Evolutionary conservation across 2,888 invertebrate genomes (phyloP), one percentile per base, ranked within the genome.

Genomic region (Cryptus armator): DNA sequence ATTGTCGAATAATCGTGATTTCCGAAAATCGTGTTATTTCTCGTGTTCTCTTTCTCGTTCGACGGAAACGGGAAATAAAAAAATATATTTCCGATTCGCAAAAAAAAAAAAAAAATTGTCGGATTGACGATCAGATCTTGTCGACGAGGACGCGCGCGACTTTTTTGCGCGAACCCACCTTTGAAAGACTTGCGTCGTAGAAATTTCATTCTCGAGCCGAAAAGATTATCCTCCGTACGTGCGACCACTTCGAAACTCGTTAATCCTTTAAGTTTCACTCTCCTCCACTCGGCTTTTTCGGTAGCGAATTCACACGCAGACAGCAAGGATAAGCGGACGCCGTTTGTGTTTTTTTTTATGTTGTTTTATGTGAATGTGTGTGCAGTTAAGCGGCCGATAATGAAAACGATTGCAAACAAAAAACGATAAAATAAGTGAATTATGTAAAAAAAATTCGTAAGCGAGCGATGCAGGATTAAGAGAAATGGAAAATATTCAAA

Each of bases 211-310:
- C 89, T 82, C 88, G 87, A 88, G 90, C 74, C 74, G 74, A 75
- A 24, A 32, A 89, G 82, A 89, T 90, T 85, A 88, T 91, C 91
- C 91, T 88, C 90, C 48, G 32, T 62, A 16, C 12, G 44, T 86
- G 89, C 90, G 86, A 89, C 86, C 85, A 89, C 81, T 86, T 90
- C 89, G 88, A 88, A 87, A 82, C 86, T 88, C 70, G 91, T 88
- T 87, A 90, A 83, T 86, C 88, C 89, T 66, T 89, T 91, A 86
- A 91, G 89, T 88, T 86, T 90, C 87, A 92, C 83, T 90, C 93
- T 89, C 86, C 91, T 93, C 92, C 92, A 92, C 82, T 93, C 92
- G 87, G 92, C 93, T 93, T 91, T 77, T 90, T 91, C 88, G 81
- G 29, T 32, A 32, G 59, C n/a, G 7, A 59, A 32, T 32, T 14